Percentiles rank a stretch among this genome's conserved stretches.
Evolutionary conservation across 1,140 invertebrate species (phyloP).

Genomic region (Drosophila mojavensis): DNA sequence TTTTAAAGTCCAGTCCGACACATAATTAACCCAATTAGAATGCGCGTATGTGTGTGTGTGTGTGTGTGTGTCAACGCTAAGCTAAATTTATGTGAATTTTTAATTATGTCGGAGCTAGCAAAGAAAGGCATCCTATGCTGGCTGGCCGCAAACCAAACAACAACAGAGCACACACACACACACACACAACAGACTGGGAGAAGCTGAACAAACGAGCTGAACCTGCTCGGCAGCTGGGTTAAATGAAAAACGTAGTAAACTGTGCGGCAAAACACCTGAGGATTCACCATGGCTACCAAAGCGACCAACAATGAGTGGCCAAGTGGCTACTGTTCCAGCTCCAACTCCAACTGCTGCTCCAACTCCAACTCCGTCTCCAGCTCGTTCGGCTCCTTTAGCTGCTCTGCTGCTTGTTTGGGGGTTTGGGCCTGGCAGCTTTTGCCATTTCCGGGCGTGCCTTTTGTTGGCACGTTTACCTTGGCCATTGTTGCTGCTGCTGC

Average conservation of each 20-base stretch:
- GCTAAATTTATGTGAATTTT: slow-evolving; percentile 84
- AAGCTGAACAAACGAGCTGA: slow-evolving; percentile 49
- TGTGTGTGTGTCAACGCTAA: slow-evolving; percentile 70
- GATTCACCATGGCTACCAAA: slow-evolving; percentile 76
- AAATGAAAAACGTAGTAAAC: slow-evolving; percentile 83
- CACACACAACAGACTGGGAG: background rate
- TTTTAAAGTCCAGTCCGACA: slow-evolving; percentile 80
- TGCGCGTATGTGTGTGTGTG: slow-evolving; percentile 31
- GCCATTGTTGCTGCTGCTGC: slow-evolving; percentile 52
- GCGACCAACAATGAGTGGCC: slow-evolving; percentile 77
- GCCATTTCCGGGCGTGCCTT: slow-evolving; percentile 78
- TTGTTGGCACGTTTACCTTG: slow-evolving; percentile 79
- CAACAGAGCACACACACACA: slow-evolving; percentile 45
- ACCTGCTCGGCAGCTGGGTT: slow-evolving; percentile 54
- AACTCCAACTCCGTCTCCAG: background rate
- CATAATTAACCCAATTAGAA: slow-evolving; percentile 84
- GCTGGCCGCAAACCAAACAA: slow-evolving; percentile 66
- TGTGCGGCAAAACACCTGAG: slow-evolving; percentile 83
- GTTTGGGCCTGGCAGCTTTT: slow-evolving; percentile 77
- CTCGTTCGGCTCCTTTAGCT: background rate
- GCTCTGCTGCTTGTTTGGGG: slow-evolving; percentile 13
- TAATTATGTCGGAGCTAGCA: slow-evolving; percentile 68
- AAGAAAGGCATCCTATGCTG: slow-evolving; percentile 48
- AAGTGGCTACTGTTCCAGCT: slow-evolving; percentile 61
- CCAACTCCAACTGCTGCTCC: slow-evolving; percentile 2